A percentile compares a stretch with the other conserved stretches of the same genome.
These are phyloP conservation scores for Brotogeris chrysoptera DNA, from an alignment of 2,797 vertebrate genomes.

Conservation along the genomic window DNA sequence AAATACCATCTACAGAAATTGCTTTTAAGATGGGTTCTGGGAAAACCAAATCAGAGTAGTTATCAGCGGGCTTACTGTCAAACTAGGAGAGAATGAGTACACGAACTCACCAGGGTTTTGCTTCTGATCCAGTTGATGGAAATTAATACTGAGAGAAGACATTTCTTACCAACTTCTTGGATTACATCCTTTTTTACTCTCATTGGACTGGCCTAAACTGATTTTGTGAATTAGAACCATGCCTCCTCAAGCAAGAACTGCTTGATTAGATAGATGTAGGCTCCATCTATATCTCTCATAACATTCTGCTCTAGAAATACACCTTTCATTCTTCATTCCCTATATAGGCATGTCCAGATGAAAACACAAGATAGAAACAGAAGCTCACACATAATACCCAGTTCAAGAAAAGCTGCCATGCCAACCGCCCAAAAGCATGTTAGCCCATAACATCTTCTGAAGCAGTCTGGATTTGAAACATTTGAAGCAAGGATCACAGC, in stretches of 20 bases:
- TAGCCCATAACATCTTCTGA: neutral
- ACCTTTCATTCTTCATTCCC: neutral
- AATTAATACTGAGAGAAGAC: neutral
- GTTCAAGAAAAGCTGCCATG: neutral
- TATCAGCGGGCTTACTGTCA: neutral
- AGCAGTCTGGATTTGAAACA: neutral
- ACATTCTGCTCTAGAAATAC: neutral
- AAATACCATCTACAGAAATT: neutral
- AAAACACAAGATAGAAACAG: neutral
- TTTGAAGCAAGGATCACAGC: neutral
- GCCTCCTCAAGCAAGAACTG: neutral
- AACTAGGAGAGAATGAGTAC: neutral
- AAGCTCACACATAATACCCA: neutral
- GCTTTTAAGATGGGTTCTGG: neutral
- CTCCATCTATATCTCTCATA: neutral
- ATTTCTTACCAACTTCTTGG: neutral
- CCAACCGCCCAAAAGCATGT: neutral
- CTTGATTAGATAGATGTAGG: neutral
- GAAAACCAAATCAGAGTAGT: neutral
- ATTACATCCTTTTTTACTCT: neutral
- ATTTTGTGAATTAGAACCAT: neutral
- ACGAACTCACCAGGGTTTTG: neutral
- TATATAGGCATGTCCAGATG: neutral
- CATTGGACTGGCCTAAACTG: neutral
- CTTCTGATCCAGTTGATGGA: neutral